Percentiles rank a stretch among this genome's conserved stretches.
Evolutionary conservation across 1,140 invertebrate genomes (phyloP).

Genomic region (Drosophila gunungcola): DNA sequence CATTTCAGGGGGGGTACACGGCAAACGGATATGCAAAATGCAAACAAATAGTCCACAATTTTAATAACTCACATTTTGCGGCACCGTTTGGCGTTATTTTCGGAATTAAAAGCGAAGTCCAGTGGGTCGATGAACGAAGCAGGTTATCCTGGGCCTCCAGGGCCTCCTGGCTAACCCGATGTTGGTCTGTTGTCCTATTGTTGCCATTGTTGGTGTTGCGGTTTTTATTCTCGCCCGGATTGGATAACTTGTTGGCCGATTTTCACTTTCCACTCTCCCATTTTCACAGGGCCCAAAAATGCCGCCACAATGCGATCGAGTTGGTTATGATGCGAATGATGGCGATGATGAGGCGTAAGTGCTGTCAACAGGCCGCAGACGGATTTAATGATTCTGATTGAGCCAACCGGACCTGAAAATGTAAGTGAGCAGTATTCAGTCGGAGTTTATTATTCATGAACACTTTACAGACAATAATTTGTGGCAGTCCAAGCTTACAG

Average conservation of each 20-base stretch:
- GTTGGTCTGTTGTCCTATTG: conserved; percentile 27
- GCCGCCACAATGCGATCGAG: conserved; percentile 31
- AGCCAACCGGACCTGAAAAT: conserved; percentile 12
- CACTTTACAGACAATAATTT: conserved; percentile 1
- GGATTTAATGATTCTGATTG: conserved; percentile 41
- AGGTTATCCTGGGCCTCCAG: not conserved
- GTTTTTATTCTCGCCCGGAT: conserved; percentile 10
- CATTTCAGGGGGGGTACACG: conserved; percentile 6
- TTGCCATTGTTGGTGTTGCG: conserved; percentile 22
- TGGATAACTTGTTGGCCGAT: conserved; percentile 37
- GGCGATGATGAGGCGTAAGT: conserved; percentile 23
- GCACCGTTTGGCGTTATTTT: conserved; percentile 53
- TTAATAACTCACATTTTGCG: conserved; percentile 74
- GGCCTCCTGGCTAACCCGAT: not conserved
- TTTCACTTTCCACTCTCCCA: conserved; percentile 18
- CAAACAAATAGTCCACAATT: conserved; percentile 65
- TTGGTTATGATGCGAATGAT: conserved; percentile 15
- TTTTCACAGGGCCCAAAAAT: conserved; percentile 8
- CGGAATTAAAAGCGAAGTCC: conserved; percentile 44
- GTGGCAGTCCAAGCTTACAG: not conserved
- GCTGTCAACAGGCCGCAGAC: conserved; percentile 38
- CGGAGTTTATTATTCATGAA: conserved; percentile 4
- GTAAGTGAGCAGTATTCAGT: conserved; percentile 2
- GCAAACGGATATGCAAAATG: conserved; percentile 60
- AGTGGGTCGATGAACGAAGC: not conserved